Evolutionary conservation across 1,140 invertebrate genomes (phyloP).

Genomic region (Portunus trituberculatus): DNA sequence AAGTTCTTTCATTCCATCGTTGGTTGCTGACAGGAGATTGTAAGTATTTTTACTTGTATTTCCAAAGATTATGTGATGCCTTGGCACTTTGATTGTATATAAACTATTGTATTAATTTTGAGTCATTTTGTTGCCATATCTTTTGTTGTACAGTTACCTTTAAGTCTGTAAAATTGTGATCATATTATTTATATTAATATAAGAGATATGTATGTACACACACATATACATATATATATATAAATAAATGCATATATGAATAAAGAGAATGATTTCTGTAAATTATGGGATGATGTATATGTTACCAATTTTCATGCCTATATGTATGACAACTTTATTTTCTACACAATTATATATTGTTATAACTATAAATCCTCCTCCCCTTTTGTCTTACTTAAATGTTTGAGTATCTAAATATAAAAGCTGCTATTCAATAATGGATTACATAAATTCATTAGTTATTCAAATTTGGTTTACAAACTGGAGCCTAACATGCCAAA

Average conservation of each 20-base stretch:
- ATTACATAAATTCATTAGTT: background rate
- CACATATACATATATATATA: conserved; percentile 53
- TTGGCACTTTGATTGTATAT: conserved; percentile 62
- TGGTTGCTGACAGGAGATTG: conserved; percentile 50
- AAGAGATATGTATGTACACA: conserved; percentile 38
- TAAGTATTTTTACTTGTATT: conserved; percentile 41
- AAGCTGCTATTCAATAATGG: background rate
- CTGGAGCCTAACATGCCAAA: background rate
- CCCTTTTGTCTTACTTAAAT: background rate
- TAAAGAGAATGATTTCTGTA: conserved; percentile 28
- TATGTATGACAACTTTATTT: conserved; percentile 9
- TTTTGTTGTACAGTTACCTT: conserved; percentile 69
- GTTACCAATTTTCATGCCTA: conserved; percentile 35
- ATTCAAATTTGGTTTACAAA: background rate
- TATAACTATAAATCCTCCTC: conserved; percentile 28
- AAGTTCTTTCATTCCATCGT: conserved; percentile 33
- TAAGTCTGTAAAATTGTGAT: conserved; percentile 54
- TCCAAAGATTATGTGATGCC: conserved; percentile 62
- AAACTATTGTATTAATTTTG: conserved; percentile 42
- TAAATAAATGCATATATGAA: conserved; percentile 34
- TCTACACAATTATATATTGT: conserved; percentile 37
- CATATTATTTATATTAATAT: conserved; percentile 67
- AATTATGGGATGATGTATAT: conserved; percentile 50
- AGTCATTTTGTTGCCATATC: conserved; percentile 71
- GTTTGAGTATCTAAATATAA: background rate